phyloP scores from a whole-genome alignment of 2,113 vertebrate genomes.

The Dicerorhinus sumatrensis region DNA sequence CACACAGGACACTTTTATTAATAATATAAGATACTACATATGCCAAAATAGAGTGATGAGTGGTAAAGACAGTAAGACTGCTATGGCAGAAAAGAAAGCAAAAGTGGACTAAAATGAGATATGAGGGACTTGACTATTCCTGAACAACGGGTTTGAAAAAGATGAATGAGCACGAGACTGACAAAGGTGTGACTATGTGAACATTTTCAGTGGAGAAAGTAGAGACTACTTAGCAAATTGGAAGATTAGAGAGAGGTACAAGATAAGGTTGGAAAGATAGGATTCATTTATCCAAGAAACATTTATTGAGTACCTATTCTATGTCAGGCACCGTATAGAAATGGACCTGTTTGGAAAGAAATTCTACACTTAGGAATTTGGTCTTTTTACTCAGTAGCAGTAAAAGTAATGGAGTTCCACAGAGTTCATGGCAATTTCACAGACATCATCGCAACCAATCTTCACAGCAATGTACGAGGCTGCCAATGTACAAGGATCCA shows the following conservation, averaged over 20 bases:
- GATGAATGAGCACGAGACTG: neutral
- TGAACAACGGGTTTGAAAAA: neutral
- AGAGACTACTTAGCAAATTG: neutral
- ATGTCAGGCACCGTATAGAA: neutral
- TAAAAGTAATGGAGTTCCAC: constrained; percentile 5
- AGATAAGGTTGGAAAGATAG: constrained; percentile 6
- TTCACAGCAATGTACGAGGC: neutral
- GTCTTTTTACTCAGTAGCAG: neutral
- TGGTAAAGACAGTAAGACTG: neutral
- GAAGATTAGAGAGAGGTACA: constrained; percentile 31
- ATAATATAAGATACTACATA: neutral
- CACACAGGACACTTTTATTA: neutral
- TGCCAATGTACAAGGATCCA: constrained; percentile 47
- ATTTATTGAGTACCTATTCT: constrained; percentile 33
- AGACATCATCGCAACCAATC: constrained; percentile 8
- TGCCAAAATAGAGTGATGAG: neutral
- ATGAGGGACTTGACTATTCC: neutral
- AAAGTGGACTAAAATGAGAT: neutral
- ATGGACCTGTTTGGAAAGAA: constrained; percentile 23
- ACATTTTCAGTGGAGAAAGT: neutral
- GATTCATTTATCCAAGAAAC: neutral
- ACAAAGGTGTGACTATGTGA: neutral
- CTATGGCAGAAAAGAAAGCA: neutral
- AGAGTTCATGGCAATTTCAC: neutral
- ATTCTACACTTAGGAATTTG: constrained; percentile 28